Evolutionary conservation across 2,113 vertebrate genomes (phyloP).

Genomic region (Greenwoodochromis staneri): DNA sequence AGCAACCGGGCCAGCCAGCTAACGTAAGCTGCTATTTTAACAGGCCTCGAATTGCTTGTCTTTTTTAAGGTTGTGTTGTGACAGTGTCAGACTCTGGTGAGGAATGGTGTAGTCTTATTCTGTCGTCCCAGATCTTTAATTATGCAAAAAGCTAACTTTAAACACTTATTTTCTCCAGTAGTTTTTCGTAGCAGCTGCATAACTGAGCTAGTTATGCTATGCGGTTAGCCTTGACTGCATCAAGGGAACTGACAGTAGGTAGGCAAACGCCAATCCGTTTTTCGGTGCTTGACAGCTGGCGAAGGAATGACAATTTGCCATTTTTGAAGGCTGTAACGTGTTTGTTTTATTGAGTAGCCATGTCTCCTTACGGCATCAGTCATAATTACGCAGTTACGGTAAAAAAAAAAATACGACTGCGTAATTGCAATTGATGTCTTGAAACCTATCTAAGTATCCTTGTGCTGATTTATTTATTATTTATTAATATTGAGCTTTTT

Average conservation of each 20-base stretch:
- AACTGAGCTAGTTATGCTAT: not conserved
- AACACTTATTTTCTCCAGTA: not conserved
- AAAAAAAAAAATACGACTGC: not conserved
- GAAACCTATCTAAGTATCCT: not conserved
- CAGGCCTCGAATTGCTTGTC: not conserved
- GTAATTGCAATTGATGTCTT: not conserved
- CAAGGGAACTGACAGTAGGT: not conserved
- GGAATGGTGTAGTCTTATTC: not conserved
- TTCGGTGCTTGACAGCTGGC: not conserved
- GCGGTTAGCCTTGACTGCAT: constrained; percentile 1
- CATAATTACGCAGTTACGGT: not conserved
- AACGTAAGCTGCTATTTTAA: not conserved
- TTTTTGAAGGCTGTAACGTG: not conserved
- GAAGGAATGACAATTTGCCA: not conserved
- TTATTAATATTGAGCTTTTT: no score
- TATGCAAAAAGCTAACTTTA: not conserved
- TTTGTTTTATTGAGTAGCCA: not conserved
- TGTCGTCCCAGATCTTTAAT: not conserved
- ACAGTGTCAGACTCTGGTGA: not conserved
- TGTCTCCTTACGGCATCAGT: not conserved
- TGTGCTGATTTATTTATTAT: not conserved
- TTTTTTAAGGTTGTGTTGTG: not conserved
- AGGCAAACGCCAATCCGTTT: not conserved
- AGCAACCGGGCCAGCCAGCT: constrained; percentile 31
- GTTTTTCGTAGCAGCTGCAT: not conserved